Evolutionary conservation across 2,888 invertebrate species (phyloP).

Genomic region (Celastrina argiolus): DNA sequence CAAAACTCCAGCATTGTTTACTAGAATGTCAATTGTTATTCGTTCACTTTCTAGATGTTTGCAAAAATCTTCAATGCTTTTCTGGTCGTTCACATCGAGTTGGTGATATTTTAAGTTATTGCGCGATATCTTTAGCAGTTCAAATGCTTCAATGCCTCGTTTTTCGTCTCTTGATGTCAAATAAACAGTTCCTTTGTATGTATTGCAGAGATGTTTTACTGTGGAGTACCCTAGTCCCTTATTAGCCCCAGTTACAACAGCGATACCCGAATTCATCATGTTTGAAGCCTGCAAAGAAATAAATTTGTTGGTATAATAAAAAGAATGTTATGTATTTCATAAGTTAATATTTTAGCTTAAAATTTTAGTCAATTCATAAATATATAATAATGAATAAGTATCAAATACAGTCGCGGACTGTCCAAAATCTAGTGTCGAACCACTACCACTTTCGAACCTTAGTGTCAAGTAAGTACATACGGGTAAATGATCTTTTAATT

Average conservation of each 20-base stretch:
- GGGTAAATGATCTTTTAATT: too few relatives aligned
- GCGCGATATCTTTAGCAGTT: conserved; percentile 70
- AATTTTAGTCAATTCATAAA: too few relatives aligned
- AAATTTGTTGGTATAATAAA: not conserved
- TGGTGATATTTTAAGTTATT: conserved; percentile 79
- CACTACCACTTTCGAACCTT: too few relatives aligned
- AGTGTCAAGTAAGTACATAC: too few relatives aligned
- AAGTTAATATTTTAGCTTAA: too few relatives aligned
- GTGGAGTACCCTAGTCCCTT: conserved; percentile 85
- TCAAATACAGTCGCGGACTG: too few relatives aligned
- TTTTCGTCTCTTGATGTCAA: conserved; percentile 80
- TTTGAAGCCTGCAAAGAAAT: conserved; percentile 24
- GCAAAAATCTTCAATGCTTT: conserved; percentile 76
- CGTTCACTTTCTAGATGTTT: conserved; percentile 74
- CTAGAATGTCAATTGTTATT: conserved; percentile 81
- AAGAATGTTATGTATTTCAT: too few relatives aligned
- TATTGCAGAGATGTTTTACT: conserved; percentile 80
- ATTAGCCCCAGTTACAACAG: conserved; percentile 83
- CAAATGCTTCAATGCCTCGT: conserved; percentile 78
- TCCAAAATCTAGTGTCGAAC: too few relatives aligned
- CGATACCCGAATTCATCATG: conserved; percentile 42
- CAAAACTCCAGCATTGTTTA: conserved; percentile 84
- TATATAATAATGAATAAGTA: too few relatives aligned
- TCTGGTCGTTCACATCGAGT: conserved; percentile 80
- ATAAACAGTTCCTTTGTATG: conserved; percentile 82